phyloP scores from a whole-genome alignment of 2,113 vertebrate genomes.

The Calidris pugnax region DNA sequence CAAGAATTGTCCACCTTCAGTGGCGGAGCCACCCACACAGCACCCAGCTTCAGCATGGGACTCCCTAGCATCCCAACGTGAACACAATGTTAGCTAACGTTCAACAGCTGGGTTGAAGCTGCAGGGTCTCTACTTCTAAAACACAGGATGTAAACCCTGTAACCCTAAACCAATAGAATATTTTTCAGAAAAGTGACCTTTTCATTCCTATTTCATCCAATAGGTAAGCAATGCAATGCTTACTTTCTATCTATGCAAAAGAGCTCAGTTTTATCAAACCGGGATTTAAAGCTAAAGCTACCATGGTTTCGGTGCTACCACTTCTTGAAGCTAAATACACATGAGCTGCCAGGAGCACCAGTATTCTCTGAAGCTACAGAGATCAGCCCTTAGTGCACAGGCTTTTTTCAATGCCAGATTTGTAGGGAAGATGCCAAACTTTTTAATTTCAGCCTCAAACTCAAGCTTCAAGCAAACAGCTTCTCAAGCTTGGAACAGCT shows the following conservation, averaged over 20 bases:
- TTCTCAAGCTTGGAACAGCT: background rate
- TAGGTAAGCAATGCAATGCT: background rate
- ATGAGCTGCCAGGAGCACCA: background rate
- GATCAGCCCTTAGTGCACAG: background rate
- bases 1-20: background rate
- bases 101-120: background rate
- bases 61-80: background rate
- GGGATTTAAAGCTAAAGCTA: background rate
- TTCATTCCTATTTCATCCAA: background rate
- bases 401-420: background rate
- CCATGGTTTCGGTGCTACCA: background rate
- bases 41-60: background rate
- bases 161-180: background rate
- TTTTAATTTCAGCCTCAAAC: background rate
- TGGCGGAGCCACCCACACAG: background rate
- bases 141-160: background rate
- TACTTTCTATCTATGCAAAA: background rate
- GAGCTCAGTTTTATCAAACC: background rate
- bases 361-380: background rate
- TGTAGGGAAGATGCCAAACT: background rate
- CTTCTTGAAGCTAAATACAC: background rate
- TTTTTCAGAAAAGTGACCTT: background rate
- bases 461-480: background rate
- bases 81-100: background rate
- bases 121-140: background rate